These are phyloP conservation scores for Podarcis raffonei DNA, from an alignment of 2,113 vertebrate genomes.

Conservation along the genomic window DNA sequence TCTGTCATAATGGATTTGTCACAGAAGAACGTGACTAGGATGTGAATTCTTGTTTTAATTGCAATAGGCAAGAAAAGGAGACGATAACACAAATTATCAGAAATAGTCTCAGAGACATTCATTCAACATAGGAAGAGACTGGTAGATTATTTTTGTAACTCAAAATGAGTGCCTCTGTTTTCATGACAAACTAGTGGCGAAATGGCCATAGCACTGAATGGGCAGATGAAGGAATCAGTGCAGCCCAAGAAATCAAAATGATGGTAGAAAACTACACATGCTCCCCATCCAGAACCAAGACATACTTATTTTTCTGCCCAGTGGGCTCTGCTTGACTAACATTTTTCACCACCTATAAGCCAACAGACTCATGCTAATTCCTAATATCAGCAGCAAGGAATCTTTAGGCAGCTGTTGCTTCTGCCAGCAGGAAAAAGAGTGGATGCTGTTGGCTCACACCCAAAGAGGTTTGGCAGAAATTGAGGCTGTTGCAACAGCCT, in stretches of 20 bases:
- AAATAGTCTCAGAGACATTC: neutral
- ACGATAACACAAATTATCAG: neutral
- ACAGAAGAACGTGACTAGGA: neutral
- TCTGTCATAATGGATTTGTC: neutral
- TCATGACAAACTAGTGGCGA: neutral
- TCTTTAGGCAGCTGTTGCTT: neutral
- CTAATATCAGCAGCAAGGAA: neutral
- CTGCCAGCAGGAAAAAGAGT: neutral
- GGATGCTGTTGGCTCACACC: neutral
- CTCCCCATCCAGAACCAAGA: neutral
- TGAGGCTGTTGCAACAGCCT: too few species aligned
- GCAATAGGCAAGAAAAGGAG: neutral
- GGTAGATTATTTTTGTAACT: neutral
- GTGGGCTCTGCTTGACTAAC: neutral
- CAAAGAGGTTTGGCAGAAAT: neutral
- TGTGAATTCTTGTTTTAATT: neutral
- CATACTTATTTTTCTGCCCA: neutral
- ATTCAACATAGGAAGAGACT: neutral
- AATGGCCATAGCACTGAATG: neutral
- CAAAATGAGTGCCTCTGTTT: neutral
- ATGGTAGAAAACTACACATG: neutral
- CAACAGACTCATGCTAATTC: neutral
- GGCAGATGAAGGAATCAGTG: neutral
- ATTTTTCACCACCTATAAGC: neutral
- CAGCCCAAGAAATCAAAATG: neutral